Conservation (phyloP, 2,888 invertebrate species). For the Congeria kusceri region DNA sequence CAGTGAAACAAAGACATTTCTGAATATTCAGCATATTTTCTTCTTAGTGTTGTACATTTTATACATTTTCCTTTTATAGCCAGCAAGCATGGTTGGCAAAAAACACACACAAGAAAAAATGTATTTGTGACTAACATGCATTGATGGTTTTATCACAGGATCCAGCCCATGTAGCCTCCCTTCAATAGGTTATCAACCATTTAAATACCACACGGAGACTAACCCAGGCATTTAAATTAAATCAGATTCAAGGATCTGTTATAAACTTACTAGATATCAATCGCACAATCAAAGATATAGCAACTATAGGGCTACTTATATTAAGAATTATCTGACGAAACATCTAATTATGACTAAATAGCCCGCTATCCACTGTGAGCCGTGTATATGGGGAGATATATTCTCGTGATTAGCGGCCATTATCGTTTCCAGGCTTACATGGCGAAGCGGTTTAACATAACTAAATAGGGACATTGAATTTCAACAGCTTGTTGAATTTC, state of each 20-base stretch:
- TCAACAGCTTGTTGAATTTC: slow-evolving; percentile 1
- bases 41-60: not conserved
- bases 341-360: slow-evolving; percentile 60
- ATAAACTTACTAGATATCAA: slow-evolving; percentile 36
- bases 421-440: slow-evolving; percentile 16
- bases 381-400: slow-evolving; percentile 14
- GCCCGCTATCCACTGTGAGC: slow-evolving; percentile 32
- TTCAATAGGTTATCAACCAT: no score
- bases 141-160: no score
- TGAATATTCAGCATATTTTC: slow-evolving; percentile 9
- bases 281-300: slow-evolving; percentile 15
- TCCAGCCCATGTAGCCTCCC: no score
- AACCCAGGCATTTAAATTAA: slow-evolving; percentile 38
- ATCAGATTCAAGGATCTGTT: slow-evolving; percentile 39
- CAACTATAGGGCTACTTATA: slow-evolving; percentile 34
- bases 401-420: slow-evolving; percentile 47
- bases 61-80: not conserved
- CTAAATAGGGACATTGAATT: slow-evolving; percentile 1
- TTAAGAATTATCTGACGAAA: slow-evolving; percentile 25
- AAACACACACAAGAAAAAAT: not conserved
- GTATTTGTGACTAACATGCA: not conserved
- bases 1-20: no score
- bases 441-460: not conserved
- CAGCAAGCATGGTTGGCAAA: not conserved
- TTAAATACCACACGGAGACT: no score